These are phyloP conservation scores for Conus canariensis DNA, from an alignment of 2,888 invertebrate species.

Conservation along the genomic window DNA sequence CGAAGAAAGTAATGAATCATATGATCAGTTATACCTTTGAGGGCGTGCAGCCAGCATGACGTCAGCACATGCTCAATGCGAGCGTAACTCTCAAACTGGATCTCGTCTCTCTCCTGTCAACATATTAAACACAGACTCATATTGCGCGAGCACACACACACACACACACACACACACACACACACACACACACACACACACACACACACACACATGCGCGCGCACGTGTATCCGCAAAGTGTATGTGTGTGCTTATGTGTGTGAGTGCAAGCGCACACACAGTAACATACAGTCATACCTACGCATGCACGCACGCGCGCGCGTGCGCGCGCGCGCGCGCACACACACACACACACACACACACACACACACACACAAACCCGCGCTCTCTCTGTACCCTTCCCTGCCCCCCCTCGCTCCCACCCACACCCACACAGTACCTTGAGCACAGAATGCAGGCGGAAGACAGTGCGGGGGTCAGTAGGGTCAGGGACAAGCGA, in stretches of 20 bases:
- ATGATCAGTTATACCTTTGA: constrained; percentile 69
- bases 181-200: not conserved
- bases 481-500: constrained; percentile 72
- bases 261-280: not conserved
- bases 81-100: constrained; percentile 77
- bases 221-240: not conserved
- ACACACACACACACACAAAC: not conserved
- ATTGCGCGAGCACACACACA: not conserved
- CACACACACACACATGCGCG: not conserved
- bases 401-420: too few relatives aligned
- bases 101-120: constrained; percentile 76
- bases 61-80: constrained; percentile 78
- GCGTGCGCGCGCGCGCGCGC: too few relatives aligned
- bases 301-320: too few relatives aligned
- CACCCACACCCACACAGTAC: constrained; percentile 53
- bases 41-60: constrained; percentile 78
- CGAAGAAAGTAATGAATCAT: too few relatives aligned
- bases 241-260: too few relatives aligned
- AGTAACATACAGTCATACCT: not conserved
- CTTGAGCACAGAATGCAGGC: constrained; percentile 77
- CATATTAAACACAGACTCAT: not conserved
- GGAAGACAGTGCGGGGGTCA: constrained; percentile 77
- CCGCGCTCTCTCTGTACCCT: too few relatives aligned
- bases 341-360: not conserved
- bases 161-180: not conserved